phyloP scores from a whole-genome alignment of 2,113 vertebrate genomes.

The Pangasianodon hypophthalmus region DNA sequence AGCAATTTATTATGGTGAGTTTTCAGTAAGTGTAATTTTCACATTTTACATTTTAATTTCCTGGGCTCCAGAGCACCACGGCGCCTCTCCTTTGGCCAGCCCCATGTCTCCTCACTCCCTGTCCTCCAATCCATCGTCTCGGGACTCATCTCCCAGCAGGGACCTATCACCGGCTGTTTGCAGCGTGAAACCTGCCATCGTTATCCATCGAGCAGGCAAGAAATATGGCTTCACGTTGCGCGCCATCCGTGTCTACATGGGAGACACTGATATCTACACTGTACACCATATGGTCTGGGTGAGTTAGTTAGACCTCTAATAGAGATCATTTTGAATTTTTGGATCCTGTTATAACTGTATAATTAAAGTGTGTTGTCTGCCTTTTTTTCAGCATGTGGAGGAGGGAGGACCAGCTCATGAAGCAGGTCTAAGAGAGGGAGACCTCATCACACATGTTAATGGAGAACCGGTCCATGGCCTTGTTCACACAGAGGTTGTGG shows the following conservation, averaged over 20 bases:
- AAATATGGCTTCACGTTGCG: slow-evolving; percentile 97
- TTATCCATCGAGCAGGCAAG: slow-evolving; percentile 92
- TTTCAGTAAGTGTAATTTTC: background rate
- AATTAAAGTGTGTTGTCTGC: background rate
- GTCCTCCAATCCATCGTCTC: slow-evolving; percentile 95
- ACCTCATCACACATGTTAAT: slow-evolving; percentile 96
- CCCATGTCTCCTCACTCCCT: slow-evolving; percentile 97
- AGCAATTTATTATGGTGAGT: background rate
- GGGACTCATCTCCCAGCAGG: slow-evolving; percentile 95
- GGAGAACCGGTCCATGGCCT: slow-evolving; percentile 93
- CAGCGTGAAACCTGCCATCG: slow-evolving; percentile 83
- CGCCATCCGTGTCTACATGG: slow-evolving; percentile 97
- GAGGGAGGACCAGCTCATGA: slow-evolving; percentile 88
- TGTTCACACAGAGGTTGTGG: slow-evolving; percentile 96
- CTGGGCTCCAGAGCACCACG: slow-evolving; percentile 83
- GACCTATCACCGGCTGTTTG: slow-evolving; percentile 87
- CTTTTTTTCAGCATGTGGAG: slow-evolving; percentile 84
- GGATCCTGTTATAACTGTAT: background rate
- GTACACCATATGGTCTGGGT: slow-evolving; percentile 99
- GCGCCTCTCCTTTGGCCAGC: slow-evolving; percentile 91
- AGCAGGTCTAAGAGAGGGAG: slow-evolving; percentile 89
- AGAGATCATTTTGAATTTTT: background rate
- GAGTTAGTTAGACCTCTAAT: slow-evolving; percentile 56
- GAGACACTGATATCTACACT: slow-evolving; percentile 92
- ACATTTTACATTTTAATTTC: background rate